A percentile compares a stretch with the other conserved stretches of the same genome.
These are phyloP conservation scores for Misgurnus mizolepis DNA, from an alignment of 2,113 vertebrate species.

Conservation along the genomic window DNA sequence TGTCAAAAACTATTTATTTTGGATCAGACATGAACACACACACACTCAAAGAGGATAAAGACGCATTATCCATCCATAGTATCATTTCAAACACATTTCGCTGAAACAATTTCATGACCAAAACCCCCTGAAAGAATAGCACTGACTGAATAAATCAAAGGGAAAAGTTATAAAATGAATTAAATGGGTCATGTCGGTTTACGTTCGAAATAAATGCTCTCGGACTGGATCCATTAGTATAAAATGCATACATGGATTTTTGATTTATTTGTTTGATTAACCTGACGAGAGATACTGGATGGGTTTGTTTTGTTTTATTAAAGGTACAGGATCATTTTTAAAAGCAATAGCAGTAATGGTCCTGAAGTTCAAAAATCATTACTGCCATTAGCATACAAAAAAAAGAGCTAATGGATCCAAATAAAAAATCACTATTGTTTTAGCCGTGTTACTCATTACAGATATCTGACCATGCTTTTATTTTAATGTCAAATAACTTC, in stretches of 20 bases:
- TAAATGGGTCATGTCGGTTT: not conserved
- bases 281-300: not conserved
- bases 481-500: too few species aligned
- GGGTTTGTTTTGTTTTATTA: not conserved
- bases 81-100: not conserved
- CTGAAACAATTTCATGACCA: not conserved
- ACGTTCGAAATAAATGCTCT: not conserved
- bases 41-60: too few species aligned
- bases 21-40: constrained; percentile 1
- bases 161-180: not conserved
- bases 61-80: not conserved
- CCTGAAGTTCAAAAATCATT: not conserved
- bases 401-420: not conserved
- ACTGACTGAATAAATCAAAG: not conserved
- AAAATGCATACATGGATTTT: not conserved
- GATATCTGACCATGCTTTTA: too few species aligned
- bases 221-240: not conserved
- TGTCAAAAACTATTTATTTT: constrained; percentile 29
- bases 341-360: not conserved
- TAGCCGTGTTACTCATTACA: not conserved
- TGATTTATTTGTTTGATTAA: not conserved
- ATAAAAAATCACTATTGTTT: not conserved
- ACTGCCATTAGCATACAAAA: not conserved
- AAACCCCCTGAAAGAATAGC: not conserved
- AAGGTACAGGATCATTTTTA: not conserved